Evolutionary conservation across 2,113 vertebrate genomes (phyloP), one percentile per base, ranked within the genome.

Genomic region (Gadus chalcogrammus): DNA sequence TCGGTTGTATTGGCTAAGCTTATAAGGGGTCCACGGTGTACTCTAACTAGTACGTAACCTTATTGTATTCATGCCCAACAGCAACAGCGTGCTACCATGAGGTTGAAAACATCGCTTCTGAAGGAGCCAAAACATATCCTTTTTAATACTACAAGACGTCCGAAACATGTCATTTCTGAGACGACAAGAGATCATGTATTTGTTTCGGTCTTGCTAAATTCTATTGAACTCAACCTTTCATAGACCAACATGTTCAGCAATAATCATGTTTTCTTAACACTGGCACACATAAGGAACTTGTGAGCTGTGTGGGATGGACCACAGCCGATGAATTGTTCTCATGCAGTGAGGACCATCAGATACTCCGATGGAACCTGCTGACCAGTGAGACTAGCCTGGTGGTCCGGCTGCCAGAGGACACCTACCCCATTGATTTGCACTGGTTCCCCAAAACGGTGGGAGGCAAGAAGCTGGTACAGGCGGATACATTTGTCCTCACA

Each of bases 41-140:
- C 42, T 48, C 8, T 9, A 48, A 48, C 42, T 48, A 48, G 42
- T 48, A 48, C 11, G 42, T 48, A 24, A 24, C 24, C 24, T 24
- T 24, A 48, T 48, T 76, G 60, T 56, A 81, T 78, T 69, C 8
- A 65, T 59, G 20, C 61, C 71, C 70, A 70, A 61, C 65, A 66
- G n/a, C 61, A 69, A 68, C 16, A 61, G 53, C 59, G 27, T 64
- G 61, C 59, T 61, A 74, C 65, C 38, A 98, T 99, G 97, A 95
- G 96, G 73, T 85, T 99, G 82, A 98, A 98, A 89, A 97, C 92
- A 67, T 95, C 95, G 2, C 88, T 97, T 79, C 85, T 94, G 61
- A 98, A 96, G 88, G 95, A 98, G 87, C 93, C 97, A n/a, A 99
- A 97, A 76, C 97, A 99, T 99, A 99, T 98, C 97, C 95, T 98